Base-by-base conservation (phyloP, 2,797 vertebrate species). In the Phaenicophaeus curvirostris region DNA sequence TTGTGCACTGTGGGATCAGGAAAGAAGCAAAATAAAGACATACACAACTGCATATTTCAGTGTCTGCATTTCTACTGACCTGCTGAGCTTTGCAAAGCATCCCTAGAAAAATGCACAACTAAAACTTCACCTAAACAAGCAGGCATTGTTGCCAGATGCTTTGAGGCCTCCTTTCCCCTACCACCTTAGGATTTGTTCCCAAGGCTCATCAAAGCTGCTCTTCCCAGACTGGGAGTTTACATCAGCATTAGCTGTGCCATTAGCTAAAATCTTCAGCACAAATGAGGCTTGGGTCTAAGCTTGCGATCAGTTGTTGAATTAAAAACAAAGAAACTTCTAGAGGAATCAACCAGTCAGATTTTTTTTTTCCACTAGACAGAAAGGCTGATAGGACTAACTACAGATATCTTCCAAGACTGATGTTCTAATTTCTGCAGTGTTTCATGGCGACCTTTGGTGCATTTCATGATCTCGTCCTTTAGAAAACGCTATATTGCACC, bases 401-500 rank as follows among this genome's bases (percentile, higher is more conserved):
- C 42, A 85, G 54, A 89, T 85, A 93, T 81, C 81, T 93, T 83
- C 72, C 42, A 86, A 94, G 89, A 97, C 59, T 61, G 85, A 94
- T 94, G 80, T 86, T 84, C 41, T 91, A 90, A 96, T 96, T 96
- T 96, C 80, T 93, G 23, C 21, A 27, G 61, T 51, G 58, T 84
- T 95, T 90, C 28, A 5, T 79, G 78, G 63, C 85, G 91, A 96
- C 81, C 96, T 94, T 90, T 85, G 69, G 73, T 92, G 90, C 79
- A 85, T 93, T 94, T 92, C 71, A 57, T 61, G 94, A 89, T 91
- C 91, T 77, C 85, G 71, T 92, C 74, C 94, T 93, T 84, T 79
- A 46, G 83, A 90, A 95, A 94, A 53, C 50, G 62, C 61, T 74
- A 6, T 57, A 85, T 82, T 90, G 76, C 89, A 59, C 92, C 88